Evolutionary conservation across 2,113 vertebrate species (phyloP).

Genomic region (Hemichromis elongatus): DNA sequence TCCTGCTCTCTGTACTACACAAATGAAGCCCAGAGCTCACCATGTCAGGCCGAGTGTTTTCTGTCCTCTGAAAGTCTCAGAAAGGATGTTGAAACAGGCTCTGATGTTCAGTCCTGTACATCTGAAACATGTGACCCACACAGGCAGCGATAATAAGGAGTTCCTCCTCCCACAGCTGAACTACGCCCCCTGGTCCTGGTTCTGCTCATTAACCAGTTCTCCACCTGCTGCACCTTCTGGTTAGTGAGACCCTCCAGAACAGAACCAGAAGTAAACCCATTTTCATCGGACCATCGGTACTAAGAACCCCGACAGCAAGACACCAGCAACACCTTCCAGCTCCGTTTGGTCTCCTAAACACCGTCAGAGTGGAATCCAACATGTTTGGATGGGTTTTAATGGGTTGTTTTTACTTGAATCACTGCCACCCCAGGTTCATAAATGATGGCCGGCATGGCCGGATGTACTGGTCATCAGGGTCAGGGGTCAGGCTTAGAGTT

Average conservation of each 20-base stretch:
- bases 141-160: neutral
- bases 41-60: neutral
- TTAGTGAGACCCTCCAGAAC: neutral
- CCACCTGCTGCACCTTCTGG: neutral
- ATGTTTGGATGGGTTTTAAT: neutral
- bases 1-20: neutral
- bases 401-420: neutral
- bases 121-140: neutral
- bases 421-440: neutral
- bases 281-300: neutral
- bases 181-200: neutral
- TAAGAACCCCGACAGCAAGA: accelerated
- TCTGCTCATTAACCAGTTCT: neutral
- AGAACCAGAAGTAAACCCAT: neutral
- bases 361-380: neutral
- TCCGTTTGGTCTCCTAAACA: neutral
- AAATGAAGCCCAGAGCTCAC: neutral
- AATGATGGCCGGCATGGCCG: neutral
- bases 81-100: neutral
- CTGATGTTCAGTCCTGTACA: neutral
- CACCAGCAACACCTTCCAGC: neutral
- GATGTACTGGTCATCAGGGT: neutral
- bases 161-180: neutral
- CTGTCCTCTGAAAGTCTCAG: neutral
- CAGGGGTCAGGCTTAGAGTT: neutral